These are phyloP conservation scores for Drosophila mayri DNA, from an alignment of 1,140 invertebrate species.

Conservation along the genomic window DNA sequence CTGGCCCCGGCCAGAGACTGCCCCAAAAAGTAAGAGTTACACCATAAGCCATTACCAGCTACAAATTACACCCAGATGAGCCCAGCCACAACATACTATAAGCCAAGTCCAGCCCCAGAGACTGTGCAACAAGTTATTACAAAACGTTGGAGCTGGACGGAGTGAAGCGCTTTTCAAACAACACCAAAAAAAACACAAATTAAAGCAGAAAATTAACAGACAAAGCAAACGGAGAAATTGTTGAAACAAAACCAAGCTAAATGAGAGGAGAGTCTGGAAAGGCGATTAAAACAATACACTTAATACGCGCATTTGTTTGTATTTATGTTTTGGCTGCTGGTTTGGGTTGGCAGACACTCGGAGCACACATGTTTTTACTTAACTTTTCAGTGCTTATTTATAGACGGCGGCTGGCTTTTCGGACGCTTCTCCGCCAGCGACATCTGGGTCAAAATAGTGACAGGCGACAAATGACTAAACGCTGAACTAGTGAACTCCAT, in stretches of 20 bases:
- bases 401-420: conserved; percentile 40
- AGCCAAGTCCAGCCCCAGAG: conserved; percentile 14
- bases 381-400: conserved; percentile 69
- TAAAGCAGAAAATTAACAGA: conserved; percentile 23
- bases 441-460: conserved; percentile 48
- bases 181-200: conserved; percentile 3
- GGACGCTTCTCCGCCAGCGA: conserved; percentile 17
- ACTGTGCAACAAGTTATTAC: conserved; percentile 49
- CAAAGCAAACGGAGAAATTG: conserved; percentile 37
- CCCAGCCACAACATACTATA: conserved; percentile 25
- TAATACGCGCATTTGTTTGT: conserved; percentile 63
- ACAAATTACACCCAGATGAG: conserved; percentile 40
- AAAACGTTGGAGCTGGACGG: conserved; percentile 10
- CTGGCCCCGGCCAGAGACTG: conserved; percentile 6
- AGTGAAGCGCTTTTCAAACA: conserved; percentile 6
- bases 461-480: conserved; percentile 40
- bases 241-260: conserved; percentile 30
- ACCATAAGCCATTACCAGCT: conserved; percentile 19
- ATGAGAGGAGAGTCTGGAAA: conserved; percentile 20
- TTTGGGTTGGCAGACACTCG: conserved; percentile 9
- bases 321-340: conserved; percentile 50
- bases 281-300: conserved; percentile 60
- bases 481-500: conserved; percentile 59
- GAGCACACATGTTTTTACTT: conserved; percentile 70
- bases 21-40: conserved; percentile 38